Conservation (phyloP, 2,113 vertebrate genomes). For the Progne subis region DNA sequence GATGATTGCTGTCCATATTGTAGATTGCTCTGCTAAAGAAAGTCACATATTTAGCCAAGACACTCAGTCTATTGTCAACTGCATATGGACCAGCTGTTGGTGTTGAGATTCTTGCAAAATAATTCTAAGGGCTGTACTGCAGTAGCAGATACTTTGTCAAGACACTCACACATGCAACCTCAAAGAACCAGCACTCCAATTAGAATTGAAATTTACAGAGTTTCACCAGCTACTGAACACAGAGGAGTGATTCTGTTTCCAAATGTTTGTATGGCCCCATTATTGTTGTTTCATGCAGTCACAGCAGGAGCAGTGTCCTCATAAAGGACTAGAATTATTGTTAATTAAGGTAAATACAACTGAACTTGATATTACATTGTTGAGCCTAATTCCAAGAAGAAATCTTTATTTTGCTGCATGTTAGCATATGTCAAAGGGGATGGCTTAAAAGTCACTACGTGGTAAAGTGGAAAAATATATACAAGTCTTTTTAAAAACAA, state of each 20-base stretch:
- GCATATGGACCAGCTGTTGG: neutral
- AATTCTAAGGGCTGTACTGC: constrained; percentile 9
- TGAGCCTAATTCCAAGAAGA: neutral
- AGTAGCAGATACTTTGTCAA: constrained; percentile 9
- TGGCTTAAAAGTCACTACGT: constrained; percentile 23
- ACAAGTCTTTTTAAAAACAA: constrained; percentile 45
- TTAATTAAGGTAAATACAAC: constrained; percentile 54
- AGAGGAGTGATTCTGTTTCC: constrained; percentile 23
- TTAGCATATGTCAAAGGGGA: constrained; percentile 1
- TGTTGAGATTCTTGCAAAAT: neutral
- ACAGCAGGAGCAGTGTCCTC: constrained; percentile 29
- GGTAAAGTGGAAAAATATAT: constrained; percentile 48
- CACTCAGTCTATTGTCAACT: neutral
- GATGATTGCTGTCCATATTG: neutral
- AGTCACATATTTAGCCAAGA: neutral
- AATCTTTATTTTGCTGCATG: constrained; percentile 46
- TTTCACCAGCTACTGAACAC: constrained; percentile 28
- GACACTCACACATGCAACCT: neutral
- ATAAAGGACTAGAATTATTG: constrained; percentile 33
- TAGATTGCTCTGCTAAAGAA: neutral
- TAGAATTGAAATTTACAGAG: constrained; percentile 34
- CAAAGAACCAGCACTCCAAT: constrained; percentile 38
- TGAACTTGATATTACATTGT: neutral
- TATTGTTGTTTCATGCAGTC: constrained; percentile 30
- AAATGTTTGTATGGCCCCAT: constrained; percentile 21